Evolutionary conservation across 2,797 vertebrate species (phyloP), one percentile per base, ranked within the genome.

Genomic region (Platyrinchus mystaceus): DNA sequence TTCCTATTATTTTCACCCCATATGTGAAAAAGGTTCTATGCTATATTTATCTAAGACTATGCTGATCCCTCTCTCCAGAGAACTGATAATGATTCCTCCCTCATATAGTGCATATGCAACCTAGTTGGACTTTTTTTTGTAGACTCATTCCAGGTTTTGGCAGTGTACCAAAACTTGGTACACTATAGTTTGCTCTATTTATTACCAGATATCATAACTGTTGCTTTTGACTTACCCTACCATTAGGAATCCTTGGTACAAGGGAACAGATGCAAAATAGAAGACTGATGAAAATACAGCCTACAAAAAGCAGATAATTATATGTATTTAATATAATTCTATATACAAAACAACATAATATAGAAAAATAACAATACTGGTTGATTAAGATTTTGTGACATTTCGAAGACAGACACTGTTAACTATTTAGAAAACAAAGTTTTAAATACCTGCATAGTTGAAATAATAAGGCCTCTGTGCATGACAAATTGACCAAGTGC

Each of bases 231-330:
- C 98, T 91, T 98, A 99, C 99, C 99, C 99, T 24, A 99, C 99
- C 99, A 99, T 99, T 97, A 99, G 99, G 98, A 99, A 99, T 41
- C 99, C 99, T 98, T 99, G 99, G 98, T 99, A 99, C 96, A 99
- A 97, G 34, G 99, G 99, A 90, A 99, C 99, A 4, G 99, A 99
- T 32, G 99, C 99, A 84, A 99, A 99, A 97, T 98, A 99, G 98
- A 99, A 99, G 90, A 99, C 97, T 27, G 99, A 99, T 49, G 99
- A 99, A 97, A 99, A 99, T 39, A 99, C 99, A 10, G 99, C 99
- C 99, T 99, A 96, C 53, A 85, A 83, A 92, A 89, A 94, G n/a
- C 63, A 87, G 62, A 89, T 13, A 74, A 79, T 55, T 28, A 28
- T 30, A 37, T 7, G 14, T 49, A 41, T 21, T 70, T 59, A 71